phyloP scores from a whole-genome alignment of 2,888 invertebrate species.

The Philaethria dido region DNA sequence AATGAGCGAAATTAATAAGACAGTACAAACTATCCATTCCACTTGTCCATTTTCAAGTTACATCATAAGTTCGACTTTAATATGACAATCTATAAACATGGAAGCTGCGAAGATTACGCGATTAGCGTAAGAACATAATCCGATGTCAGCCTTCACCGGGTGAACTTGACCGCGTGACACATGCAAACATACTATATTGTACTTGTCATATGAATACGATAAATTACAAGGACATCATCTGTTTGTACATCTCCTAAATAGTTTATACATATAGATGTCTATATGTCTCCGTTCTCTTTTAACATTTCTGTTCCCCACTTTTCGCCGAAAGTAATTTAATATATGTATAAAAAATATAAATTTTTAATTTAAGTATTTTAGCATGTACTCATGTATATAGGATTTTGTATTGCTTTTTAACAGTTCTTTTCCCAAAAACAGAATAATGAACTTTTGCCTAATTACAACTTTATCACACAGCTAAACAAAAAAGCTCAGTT shows the following conservation, averaged over 20 bases:
- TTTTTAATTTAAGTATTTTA: no score
- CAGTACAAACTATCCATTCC: not conserved
- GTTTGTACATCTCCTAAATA: not conserved
- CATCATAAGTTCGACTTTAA: slow-evolving; percentile 28
- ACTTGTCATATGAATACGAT: slow-evolving; percentile 18
- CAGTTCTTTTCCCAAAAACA: not conserved
- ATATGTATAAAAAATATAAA: not conserved
- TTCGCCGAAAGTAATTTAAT: no score
- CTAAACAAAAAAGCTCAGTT: not conserved
- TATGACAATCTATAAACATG: slow-evolving; percentile 40
- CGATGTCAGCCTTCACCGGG: slow-evolving; percentile 51
- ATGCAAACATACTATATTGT: slow-evolving; percentile 28
- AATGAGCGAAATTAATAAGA: no score
- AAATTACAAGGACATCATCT: slow-evolving; percentile 4
- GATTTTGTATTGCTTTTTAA: no score
- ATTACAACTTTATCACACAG: no score
- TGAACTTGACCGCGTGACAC: slow-evolving; percentile 68
- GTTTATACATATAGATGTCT: no score
- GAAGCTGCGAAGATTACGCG: slow-evolving; percentile 61
- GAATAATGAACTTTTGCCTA: not conserved
- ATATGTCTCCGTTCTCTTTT: no score
- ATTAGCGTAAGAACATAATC: slow-evolving; percentile 74
- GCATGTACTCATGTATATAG: no score
- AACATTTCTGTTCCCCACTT: no score
- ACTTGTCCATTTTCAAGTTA: not conserved